Base-by-base conservation (phyloP, 1,140 invertebrate genomes). In the Drosophila ananassae region DNA sequence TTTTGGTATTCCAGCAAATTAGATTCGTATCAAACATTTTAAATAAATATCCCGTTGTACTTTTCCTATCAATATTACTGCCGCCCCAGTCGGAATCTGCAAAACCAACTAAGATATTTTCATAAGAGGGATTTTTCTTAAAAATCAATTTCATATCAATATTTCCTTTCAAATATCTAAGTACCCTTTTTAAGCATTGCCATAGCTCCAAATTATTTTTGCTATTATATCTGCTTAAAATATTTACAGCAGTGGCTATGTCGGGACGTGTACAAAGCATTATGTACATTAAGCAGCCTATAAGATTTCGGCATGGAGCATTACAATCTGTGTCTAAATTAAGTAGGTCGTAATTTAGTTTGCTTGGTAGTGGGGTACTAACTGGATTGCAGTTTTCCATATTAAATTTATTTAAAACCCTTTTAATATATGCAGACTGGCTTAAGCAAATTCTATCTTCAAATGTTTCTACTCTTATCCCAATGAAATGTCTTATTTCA, bases 51-150 rank as follows among this genome's bases (percentile, higher is more conserved):
- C 55, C 32, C 39, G 53, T 55, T 28, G 37, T 41, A 25, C 53
- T 55, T 55, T 41, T 54, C 10, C 28, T 52, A 52, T 52, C 28
- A 5, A 28, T 6, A 5, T 52, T 13, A 13, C 32, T 52, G 10
- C 50, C 25, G 17, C 28, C 50, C 30, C 50, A 52, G 32, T 52
- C 50, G 21, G 50, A 52, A 52, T 52, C 50, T 52, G 21, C 28
- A 34, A 32, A 52, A 13, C 28, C 28, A 52, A 9, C 17, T 52
- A 61, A 61, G 32, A 24, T 47, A 37, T 53, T 61, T 47, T 62
- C 28, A 52, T 37, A 68, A 24, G 28, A 13, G 17, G 25, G 30
- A 34, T 58, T 58, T 47, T 30, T 58, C 10, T 75, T 95, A 41
- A 52, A 52, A 28, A 28, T 39, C 10, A 52, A 30, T 52, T 61